Evolutionary conservation across 2,888 invertebrate genomes (phyloP).

Genomic region (Eupithecia subumbrata): DNA sequence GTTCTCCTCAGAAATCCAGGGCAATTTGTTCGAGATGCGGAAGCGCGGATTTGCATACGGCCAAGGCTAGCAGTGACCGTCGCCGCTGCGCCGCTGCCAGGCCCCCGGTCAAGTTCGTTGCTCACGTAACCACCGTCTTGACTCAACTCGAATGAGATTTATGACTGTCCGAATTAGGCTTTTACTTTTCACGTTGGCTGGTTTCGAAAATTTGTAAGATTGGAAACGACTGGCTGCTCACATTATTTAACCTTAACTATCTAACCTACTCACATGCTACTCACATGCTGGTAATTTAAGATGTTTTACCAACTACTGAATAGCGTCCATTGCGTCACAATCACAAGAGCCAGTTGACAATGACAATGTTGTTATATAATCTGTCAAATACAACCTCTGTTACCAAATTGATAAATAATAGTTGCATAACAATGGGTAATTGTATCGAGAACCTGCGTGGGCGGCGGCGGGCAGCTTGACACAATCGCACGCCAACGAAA

Average conservation of each 20-base stretch:
- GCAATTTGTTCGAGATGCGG: slow-evolving; percentile 67
- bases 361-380: slow-evolving; percentile 31
- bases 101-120: slow-evolving; percentile 48
- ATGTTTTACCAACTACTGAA: not conserved
- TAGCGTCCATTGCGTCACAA: slow-evolving; percentile 4
- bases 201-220: not conserved
- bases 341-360: slow-evolving; percentile 9
- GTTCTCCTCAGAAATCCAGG: slow-evolving; percentile 69
- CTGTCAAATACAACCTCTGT: slow-evolving; percentile 50
- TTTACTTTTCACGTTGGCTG: slow-evolving; percentile 7
- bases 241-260: not conserved
- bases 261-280: not conserved
- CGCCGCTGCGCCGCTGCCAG: slow-evolving; percentile 45
- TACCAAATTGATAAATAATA: slow-evolving; percentile 64
- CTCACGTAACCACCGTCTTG: slow-evolving; percentile 34
- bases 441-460: slow-evolving; percentile 59
- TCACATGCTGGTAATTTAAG: not conserved
- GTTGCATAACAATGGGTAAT: slow-evolving; percentile 72
- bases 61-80: slow-evolving; percentile 15
- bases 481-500: slow-evolving; percentile 75
- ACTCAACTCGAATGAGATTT: not conserved
- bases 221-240: not conserved
- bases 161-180: not conserved
- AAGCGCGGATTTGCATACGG: slow-evolving; percentile 53
- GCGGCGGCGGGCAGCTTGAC: slow-evolving; percentile 58